Percentiles rank a stretch among this genome's conserved stretches.
These are phyloP conservation scores for Salarias fasciatus DNA, from an alignment of 2,797 vertebrate genomes.

Conservation along the genomic window DNA sequence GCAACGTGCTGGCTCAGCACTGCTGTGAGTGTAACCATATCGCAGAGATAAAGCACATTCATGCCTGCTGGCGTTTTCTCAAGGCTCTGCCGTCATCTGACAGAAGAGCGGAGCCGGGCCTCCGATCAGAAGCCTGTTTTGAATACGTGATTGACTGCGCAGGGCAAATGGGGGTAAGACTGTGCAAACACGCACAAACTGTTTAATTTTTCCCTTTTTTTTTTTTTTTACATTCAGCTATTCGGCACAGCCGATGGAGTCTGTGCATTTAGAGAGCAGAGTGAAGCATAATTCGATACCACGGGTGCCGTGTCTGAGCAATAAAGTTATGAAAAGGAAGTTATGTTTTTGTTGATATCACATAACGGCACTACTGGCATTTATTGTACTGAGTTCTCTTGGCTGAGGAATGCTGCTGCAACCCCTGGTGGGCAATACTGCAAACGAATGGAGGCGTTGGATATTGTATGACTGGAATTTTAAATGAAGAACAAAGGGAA, in stretches of 20 bases:
- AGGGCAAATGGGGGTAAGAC: too few species aligned
- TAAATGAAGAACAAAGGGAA: conserved; percentile 70
- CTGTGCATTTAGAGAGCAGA: conserved; percentile 22
- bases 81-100: conserved; percentile 60
- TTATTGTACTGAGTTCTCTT: conserved; percentile 67
- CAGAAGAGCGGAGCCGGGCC: conserved; percentile 32
- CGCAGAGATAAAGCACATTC: conserved; percentile 68
- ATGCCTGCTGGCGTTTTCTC: conserved; percentile 67
- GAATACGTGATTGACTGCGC: conserved; percentile 32
- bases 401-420: conserved; percentile 58
- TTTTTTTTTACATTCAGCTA: not conserved
- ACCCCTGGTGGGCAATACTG: conserved; percentile 72
- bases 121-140: conserved; percentile 25
- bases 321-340: conserved; percentile 68
- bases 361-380: conserved; percentile 55
- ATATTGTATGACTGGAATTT: conserved; percentile 76
- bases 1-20: conserved; percentile 74
- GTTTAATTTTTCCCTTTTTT: conserved; percentile 10
- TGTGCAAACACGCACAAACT: not conserved
- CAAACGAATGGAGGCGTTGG: conserved; percentile 67
- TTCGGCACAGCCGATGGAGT: conserved; percentile 2
- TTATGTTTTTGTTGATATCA: conserved; percentile 69
- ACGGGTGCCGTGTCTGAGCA: conserved; percentile 37
- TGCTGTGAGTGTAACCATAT: conserved; percentile 69
- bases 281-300: conserved; percentile 38